A percentile compares a stretch with the other conserved stretches of the same genome.
These are phyloP conservation scores for Plusia festucae DNA, from an alignment of 2,888 invertebrate species.

Conservation along the genomic window DNA sequence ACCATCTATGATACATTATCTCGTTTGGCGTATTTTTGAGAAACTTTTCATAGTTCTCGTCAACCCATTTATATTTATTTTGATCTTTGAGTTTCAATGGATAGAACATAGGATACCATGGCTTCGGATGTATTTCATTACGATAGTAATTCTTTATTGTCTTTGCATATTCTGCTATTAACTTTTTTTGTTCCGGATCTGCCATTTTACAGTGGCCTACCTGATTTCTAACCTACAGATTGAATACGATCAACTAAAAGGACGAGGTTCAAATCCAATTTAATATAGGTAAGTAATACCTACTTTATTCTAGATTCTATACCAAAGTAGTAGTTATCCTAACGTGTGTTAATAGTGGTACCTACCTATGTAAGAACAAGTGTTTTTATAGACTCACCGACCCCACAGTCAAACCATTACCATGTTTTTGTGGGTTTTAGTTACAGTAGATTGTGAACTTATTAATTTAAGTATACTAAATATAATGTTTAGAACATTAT, in stretches of 20 bases:
- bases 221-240: slow-evolving; percentile 35
- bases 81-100: slow-evolving; percentile 53
- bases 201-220: slow-evolving; percentile 50
- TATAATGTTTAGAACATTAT: too few relatives aligned
- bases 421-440: too few relatives aligned
- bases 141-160: slow-evolving; percentile 65
- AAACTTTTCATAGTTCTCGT: slow-evolving; percentile 70
- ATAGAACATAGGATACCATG: slow-evolving; percentile 80
- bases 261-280: not conserved
- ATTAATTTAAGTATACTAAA: too few relatives aligned
- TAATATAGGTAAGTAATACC: too few relatives aligned
- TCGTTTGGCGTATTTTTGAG: slow-evolving; percentile 71
- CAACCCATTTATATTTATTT: slow-evolving; percentile 66
- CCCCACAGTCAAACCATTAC: too few relatives aligned
- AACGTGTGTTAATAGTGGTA: too few relatives aligned
- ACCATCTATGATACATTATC: slow-evolving; percentile 75
- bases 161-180: slow-evolving; percentile 66
- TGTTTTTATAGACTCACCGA: too few relatives aligned
- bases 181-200: slow-evolving; percentile 50
- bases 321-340: too few relatives aligned
- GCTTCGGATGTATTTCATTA: slow-evolving; percentile 65
- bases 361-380: too few relatives aligned
- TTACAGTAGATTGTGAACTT: too few relatives aligned
- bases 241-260: not conserved
- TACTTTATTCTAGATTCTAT: too few relatives aligned